These are phyloP conservation scores for Acleris laterana DNA, from an alignment of 2,888 invertebrate genomes.

Conservation along the genomic window DNA sequence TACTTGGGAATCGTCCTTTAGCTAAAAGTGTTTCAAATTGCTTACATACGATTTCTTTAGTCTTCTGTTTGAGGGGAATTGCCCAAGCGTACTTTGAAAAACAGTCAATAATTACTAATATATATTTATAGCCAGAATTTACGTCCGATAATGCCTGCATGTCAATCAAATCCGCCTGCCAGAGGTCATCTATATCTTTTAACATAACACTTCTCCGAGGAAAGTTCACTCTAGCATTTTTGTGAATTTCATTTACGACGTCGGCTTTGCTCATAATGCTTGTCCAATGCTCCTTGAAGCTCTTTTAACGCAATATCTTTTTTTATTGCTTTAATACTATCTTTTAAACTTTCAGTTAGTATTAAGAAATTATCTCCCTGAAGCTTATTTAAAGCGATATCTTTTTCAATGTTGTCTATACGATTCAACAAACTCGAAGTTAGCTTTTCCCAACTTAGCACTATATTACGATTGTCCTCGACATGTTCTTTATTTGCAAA, in stretches of 20 bases:
- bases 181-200: conserved; percentile 55
- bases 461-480: neutral
- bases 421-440: neutral
- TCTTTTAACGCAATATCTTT: neutral
- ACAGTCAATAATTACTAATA: conserved; percentile 4
- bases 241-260: conserved; percentile 55
- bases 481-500: neutral
- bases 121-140: conserved; percentile 8
- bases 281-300: conserved; percentile 2
- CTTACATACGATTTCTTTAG: conserved; percentile 2
- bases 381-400: neutral
- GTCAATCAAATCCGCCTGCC: conserved; percentile 58
- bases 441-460: neutral
- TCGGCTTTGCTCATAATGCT: conserved; percentile 35
- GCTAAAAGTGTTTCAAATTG: neutral
- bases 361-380: neutral
- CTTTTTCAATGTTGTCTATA: conserved; percentile 4
- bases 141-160: conserved; percentile 17
- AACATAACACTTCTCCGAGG: conserved; percentile 48
- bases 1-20: neutral
- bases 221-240: conserved; percentile 55
- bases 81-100: conserved; percentile 11
- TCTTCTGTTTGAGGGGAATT: conserved; percentile 4
- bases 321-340: too few species aligned
- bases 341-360: neutral